Evolutionary conservation across 1,140 invertebrate genomes (phyloP).

Genomic region (Zaprionus taronus): DNA sequence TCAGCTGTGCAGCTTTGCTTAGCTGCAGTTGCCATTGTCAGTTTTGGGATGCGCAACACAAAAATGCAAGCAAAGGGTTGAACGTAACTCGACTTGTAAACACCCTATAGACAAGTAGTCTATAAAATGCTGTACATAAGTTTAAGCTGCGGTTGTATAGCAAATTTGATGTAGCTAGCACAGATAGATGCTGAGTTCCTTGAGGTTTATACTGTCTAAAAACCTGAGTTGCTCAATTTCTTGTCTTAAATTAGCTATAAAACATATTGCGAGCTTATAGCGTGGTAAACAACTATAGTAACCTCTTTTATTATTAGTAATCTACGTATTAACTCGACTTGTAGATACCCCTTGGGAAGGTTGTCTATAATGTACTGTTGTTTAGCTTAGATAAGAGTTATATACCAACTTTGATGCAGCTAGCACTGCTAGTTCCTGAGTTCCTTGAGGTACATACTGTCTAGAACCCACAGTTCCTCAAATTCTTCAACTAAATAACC

Average conservation of each 20-base stretch:
- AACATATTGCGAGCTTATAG: background rate
- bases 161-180: background rate
- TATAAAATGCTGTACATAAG: background rate
- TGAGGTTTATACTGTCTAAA: background rate
- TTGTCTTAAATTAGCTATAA: background rate
- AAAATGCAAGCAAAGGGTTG: background rate
- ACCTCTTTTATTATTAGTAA: too few species aligned
- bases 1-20: conserved; percentile 52
- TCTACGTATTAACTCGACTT: background rate
- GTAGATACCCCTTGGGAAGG: too few species aligned
- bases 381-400: background rate
- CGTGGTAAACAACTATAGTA: background rate
- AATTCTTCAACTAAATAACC: too few species aligned
- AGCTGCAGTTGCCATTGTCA: conserved; percentile 40
- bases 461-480: too few species aligned
- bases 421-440: background rate
- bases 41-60: conserved; percentile 16
- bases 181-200: background rate
- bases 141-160: background rate
- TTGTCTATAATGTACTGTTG: background rate
- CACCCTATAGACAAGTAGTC: background rate
- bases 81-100: background rate
- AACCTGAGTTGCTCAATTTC: background rate
- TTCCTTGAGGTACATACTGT: background rate
- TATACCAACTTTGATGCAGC: background rate